Percentiles rank a stretch among this genome's conserved stretches.
Evolutionary conservation across 1,140 invertebrate genomes (phyloP).

Genomic region (Telenomus remus): DNA sequence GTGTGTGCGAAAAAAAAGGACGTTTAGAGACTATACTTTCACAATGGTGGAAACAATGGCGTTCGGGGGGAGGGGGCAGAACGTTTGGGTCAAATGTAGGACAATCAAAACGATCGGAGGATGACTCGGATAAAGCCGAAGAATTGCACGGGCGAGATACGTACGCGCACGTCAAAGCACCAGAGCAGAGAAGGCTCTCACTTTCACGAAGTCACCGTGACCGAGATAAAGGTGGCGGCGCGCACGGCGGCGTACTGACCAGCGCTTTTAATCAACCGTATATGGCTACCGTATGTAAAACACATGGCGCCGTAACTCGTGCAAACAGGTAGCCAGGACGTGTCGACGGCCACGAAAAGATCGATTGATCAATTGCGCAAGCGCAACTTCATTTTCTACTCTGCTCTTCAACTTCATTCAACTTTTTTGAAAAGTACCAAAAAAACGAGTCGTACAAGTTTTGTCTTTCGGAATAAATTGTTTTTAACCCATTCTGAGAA

Average conservation of each 20-base stretch:
- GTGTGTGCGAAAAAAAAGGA: constrained; percentile 2
- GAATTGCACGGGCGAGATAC: constrained; percentile 35
- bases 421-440: too few species aligned
- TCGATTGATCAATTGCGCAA: constrained; percentile 66
- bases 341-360: constrained; percentile 62
- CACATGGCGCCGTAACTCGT: constrained; percentile 24
- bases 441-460: too few species aligned
- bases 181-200: constrained; percentile 68
- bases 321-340: constrained; percentile 56
- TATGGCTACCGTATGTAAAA: constrained; percentile 58
- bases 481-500: too few species aligned
- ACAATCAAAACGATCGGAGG: constrained; percentile 50
- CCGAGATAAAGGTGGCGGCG: constrained; percentile 71
- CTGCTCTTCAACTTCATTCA: constrained; percentile 18
- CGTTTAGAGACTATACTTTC: constrained; percentile 31
- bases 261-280: constrained; percentile 57
- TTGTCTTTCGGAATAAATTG: too few species aligned
- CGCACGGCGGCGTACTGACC: constrained; percentile 49
- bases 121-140: constrained; percentile 39
- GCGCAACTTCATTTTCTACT: constrained; percentile 50
- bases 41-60: constrained; percentile 53
- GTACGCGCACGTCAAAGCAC: constrained; percentile 55
- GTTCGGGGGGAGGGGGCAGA: constrained; percentile 21
- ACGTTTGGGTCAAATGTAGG: constrained; percentile 49
- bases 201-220: constrained; percentile 75